A percentile compares a stretch with the other conserved stretches of the same genome.
Conservation (phyloP, 1,140 invertebrate species). For the Drosophila athabasca region DNA sequence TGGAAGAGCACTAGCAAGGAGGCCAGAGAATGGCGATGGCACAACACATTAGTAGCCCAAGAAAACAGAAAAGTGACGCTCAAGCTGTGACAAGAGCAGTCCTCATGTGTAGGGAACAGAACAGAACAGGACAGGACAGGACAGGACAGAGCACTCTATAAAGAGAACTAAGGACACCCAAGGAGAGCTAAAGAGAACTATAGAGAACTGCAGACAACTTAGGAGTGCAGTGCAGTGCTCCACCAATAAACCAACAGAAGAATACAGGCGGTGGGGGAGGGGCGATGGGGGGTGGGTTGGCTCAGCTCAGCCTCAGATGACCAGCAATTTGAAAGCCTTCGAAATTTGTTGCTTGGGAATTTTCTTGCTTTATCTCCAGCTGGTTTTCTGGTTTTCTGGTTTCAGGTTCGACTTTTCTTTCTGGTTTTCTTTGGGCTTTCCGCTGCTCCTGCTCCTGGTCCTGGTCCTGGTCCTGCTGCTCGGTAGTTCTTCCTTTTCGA, state of each 20-base stretch:
- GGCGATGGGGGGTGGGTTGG: too few relatives aligned
- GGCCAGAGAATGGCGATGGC: not conserved
- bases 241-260: too few relatives aligned
- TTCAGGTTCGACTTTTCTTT: not conserved
- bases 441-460: not conserved
- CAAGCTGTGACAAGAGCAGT: slow-evolving; percentile 58
- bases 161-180: too few relatives aligned
- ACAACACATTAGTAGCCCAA: slow-evolving; percentile 56
- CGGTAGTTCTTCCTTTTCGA: slow-evolving; percentile 7
- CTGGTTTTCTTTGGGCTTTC: slow-evolving; percentile 20
- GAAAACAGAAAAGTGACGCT: slow-evolving; percentile 59
- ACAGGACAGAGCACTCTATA: not conserved
- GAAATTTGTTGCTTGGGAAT: slow-evolving; percentile 38
- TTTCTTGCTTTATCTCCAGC: slow-evolving; percentile 2
- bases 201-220: too few relatives aligned
- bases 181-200: too few relatives aligned
- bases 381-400: slow-evolving; percentile 1
- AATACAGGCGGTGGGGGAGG: too few relatives aligned
- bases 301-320: too few relatives aligned
- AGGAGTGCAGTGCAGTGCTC: too few relatives aligned
- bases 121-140: too few relatives aligned
- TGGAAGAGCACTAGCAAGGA: too few relatives aligned
- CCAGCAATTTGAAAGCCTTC: slow-evolving; percentile 25
- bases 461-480: not conserved
- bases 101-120: not conserved